Conservation (phyloP, 2,113 vertebrate genomes). For the Ammospiza nelsoni region DNA sequence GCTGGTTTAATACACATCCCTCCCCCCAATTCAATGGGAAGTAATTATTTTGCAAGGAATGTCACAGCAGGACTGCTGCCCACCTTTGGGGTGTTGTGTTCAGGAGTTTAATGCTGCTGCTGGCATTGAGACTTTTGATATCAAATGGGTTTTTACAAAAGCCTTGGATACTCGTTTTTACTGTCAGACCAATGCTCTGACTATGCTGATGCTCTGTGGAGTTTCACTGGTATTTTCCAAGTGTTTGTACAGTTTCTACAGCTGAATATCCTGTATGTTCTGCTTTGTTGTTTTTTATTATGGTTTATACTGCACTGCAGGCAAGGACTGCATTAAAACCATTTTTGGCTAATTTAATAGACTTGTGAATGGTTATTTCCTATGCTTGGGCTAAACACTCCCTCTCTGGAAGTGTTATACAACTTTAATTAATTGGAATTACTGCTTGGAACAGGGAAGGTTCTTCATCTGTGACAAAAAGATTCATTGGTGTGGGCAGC, state of each 20-base stretch:
- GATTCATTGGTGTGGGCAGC: not conserved
- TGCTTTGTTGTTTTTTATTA: slow-evolving; percentile 46
- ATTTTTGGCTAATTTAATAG: slow-evolving; percentile 8
- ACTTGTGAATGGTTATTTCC: slow-evolving; percentile 2
- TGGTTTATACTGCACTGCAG: slow-evolving; percentile 11
- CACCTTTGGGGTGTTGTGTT: not conserved
- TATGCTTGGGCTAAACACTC: accelerated
- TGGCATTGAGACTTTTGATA: slow-evolving; percentile 31
- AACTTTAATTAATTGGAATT: not conserved
- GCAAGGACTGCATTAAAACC: slow-evolving; percentile 60
- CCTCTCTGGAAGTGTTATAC: not conserved
- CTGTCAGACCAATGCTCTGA: not conserved
- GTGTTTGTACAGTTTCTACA: slow-evolving; percentile 51
- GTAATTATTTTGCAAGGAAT: not conserved
- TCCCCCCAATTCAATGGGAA: not conserved
- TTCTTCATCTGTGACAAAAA: not conserved
- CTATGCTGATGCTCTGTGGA: not conserved
- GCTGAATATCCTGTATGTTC: not conserved
- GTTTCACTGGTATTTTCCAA: not conserved
- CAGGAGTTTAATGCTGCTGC: slow-evolving; percentile 10
- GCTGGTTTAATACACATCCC: not conserved
- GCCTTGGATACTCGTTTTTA: slow-evolving; percentile 35
- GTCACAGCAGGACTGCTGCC: not conserved
- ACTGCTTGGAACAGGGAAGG: not conserved
- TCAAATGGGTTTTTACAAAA: slow-evolving; percentile 47